Evolutionary conservation across 2,888 invertebrate species (phyloP), one percentile per base, ranked within the genome.

Genomic region (Eremobia ochroleuca): DNA sequence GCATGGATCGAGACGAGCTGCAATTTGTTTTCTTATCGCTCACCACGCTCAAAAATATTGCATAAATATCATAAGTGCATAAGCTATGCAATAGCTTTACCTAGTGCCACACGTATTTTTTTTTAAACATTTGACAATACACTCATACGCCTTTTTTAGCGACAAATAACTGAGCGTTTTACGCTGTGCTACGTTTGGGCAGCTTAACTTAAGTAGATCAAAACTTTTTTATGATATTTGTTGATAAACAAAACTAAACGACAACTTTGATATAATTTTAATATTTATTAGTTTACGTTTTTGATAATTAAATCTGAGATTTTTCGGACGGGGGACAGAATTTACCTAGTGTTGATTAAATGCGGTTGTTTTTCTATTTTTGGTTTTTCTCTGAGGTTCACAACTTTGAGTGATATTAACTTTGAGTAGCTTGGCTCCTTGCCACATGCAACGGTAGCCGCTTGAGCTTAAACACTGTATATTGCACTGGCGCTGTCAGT

Each of bases 361-460:
- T 18, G 46, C 21, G 55, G 15, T 21, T 46, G 5, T 62, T 43
- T 52, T 55, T 46, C 15, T 6, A 43, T 25, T 65, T 15, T 25
- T 43, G n/a, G 28, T 61, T 65, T 59, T 55, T n/a, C 0, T 31
- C 43, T 18, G 61, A 62, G 49, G 62, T 71, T 71, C 40, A 62
- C 11, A 37, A 65, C 31, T 80, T 25, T 49, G 61, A 80, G 59
- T 79, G 66, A 59, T 79, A 74, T 68, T 55, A 79, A 65, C 31
- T 74, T 65, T n/a, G 64, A 72, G 68, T 62, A 52, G 31, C 67
- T 85, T 83, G 83, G 77, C 85, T 73, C 18, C 5, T n/a, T 31
- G 82, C 82, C 83, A 83, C 77, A 82, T 68, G 70, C 59, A 74
- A 58, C 64, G 77, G 37, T 67, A 58, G 58, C 67, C 31, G n/a